Evolutionary conservation across 1,140 invertebrate genomes (phyloP), one percentile per base, ranked within the genome.

Genomic region (Zaprionus ornatus): DNA sequence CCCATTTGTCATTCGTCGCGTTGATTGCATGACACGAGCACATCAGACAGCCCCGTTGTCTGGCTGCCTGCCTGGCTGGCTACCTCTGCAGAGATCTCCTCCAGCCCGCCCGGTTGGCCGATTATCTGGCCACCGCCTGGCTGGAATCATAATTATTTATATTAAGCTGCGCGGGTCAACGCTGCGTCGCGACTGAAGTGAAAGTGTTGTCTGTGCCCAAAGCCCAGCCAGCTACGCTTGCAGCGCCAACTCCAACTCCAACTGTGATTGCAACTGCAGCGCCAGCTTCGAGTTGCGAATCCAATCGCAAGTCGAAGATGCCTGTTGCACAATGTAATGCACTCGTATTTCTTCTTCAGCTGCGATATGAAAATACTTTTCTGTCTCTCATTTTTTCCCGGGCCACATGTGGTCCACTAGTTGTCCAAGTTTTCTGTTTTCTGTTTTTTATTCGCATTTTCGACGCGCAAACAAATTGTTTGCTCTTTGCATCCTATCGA

Each of bases 1-100:
- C 56, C 70, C 82, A 90, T 88, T 88, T 88, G 84, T 90, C 85
- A 87, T 75, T 84, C 35, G 55, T 57, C 59, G 67, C 81, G 74
- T 74, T 88, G 84, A 88, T 88, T 88, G 84, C 84, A 81, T 88
- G 84, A 90, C 84, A 76, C 70, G 85, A 72, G 69, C 85, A 78
- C 81, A 88, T 88, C 85, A 88, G 74, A 55, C 77, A 66, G 74
- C 23, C 57, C 42, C 19, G 17, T 48, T 48, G 48, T 21, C 50
- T 17, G 35, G 32, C 40, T 55, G 29, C 6, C 35, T 9, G 15
- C 23, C 21, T 15, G 50, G 17, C 37, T 4, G 12, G 19, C 9
- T 21, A 19, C n/a, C 45, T 23, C 29, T 32, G 29, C 29, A 32
- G 9, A 10, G 45, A 4, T 21, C 3, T 13, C 9, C 40, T 45